phyloP scores from a whole-genome alignment of 2,888 invertebrate genomes.

The Metallyticus violacea region DNA sequence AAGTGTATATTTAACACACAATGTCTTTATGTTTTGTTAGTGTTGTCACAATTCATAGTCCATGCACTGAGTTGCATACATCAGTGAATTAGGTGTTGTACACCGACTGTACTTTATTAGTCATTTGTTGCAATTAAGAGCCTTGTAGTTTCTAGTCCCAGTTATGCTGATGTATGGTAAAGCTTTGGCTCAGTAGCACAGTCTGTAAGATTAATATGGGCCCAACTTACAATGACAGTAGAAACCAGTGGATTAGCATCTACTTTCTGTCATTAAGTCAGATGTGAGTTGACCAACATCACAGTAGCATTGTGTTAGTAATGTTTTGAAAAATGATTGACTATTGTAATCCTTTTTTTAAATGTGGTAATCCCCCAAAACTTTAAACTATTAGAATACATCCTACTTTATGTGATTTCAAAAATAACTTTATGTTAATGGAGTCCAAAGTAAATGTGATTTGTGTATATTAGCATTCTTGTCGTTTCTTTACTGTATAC shows the following conservation, averaged over 20 bases:
- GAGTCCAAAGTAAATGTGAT: slow-evolving; percentile 15
- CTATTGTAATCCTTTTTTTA: neutral
- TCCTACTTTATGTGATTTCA: neutral
- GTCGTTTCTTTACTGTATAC: neutral
- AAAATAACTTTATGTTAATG: neutral
- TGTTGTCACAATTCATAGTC: slow-evolving; percentile 23
- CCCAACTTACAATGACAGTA: neutral
- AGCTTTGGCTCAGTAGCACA: neutral
- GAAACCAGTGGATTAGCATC: neutral
- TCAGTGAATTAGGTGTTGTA: slow-evolving; percentile 23
- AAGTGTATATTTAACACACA: slow-evolving; percentile 11
- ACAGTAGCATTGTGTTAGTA: neutral
- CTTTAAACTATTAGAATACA: neutral
- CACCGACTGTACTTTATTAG: slow-evolving; percentile 30
- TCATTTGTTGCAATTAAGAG: slow-evolving; percentile 33
- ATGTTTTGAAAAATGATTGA: neutral
- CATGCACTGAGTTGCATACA: slow-evolving; percentile 22
- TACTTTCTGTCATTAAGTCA: neutral
- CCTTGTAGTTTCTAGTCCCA: slow-evolving; percentile 23
- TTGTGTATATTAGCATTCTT: slow-evolving; percentile 4
- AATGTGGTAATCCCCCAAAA: neutral
- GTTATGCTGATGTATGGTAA: neutral
- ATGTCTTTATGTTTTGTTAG: slow-evolving; percentile 24
- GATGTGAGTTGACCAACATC: neutral
- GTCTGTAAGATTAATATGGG: neutral